These are phyloP conservation scores for Danaus chrysippus DNA, from an alignment of 2,888 invertebrate species.

Conservation along the genomic window DNA sequence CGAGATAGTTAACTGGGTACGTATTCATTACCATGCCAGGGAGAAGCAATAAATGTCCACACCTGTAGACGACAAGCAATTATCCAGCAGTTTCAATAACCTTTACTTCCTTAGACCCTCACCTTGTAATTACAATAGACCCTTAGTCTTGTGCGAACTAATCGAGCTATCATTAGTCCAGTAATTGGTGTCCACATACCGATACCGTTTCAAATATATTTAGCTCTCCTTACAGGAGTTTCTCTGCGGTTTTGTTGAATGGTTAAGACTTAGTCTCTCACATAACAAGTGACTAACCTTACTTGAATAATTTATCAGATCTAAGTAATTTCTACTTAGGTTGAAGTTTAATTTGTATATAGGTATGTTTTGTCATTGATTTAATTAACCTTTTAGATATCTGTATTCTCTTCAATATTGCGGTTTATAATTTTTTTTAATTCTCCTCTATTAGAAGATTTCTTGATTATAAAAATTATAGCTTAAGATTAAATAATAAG, in stretches of 20 bases:
- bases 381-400: too few species aligned
- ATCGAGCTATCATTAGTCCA: constrained; percentile 51
- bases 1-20: background rate
- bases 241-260: constrained; percentile 5
- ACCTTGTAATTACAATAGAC: constrained; percentile 46
- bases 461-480: too few species aligned
- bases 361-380: background rate
- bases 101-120: constrained; percentile 8
- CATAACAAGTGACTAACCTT: background rate
- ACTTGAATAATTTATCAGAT: background rate
- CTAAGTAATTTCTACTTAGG: background rate
- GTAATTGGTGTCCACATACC: constrained; percentile 33
- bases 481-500: too few species aligned
- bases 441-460: too few species aligned
- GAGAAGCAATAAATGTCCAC: constrained; percentile 5
- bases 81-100: constrained; percentile 7
- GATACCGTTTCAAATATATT: constrained; percentile 4
- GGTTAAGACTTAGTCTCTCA: constrained; percentile 3
- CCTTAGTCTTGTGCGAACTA: constrained; percentile 48
- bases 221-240: background rate
- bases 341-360: background rate
- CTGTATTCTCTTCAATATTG: too few species aligned
- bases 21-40: constrained; percentile 4
- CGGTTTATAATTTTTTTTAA: too few species aligned
- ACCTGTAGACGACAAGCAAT: constrained; percentile 9